These are phyloP conservation scores for Anas flavirostris DNA, from an alignment of 2,797 vertebrate genomes.

Conservation along the genomic window DNA sequence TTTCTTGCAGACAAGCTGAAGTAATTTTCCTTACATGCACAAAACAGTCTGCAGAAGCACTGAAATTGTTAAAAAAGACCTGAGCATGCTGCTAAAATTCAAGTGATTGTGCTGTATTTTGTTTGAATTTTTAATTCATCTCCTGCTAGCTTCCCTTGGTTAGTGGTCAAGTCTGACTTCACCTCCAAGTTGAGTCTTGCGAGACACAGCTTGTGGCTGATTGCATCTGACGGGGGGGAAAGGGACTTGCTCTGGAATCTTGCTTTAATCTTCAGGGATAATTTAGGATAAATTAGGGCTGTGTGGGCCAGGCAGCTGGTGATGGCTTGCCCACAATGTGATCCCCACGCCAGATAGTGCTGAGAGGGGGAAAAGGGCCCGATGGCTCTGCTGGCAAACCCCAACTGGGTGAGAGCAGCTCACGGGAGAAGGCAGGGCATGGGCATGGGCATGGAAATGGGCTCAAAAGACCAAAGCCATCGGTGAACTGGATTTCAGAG, in stretches of 20 bases:
- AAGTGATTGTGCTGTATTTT: background rate
- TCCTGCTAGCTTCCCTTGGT: constrained; percentile 6
- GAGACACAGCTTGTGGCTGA: constrained; percentile 53
- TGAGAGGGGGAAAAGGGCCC: background rate
- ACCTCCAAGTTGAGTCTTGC: background rate
- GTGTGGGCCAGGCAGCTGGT: background rate
- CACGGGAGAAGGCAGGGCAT: background rate
- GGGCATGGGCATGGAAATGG: background rate
- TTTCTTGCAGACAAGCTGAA: background rate
- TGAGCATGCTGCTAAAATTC: background rate
- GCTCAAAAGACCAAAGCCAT: background rate
- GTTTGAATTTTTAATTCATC: constrained; percentile 19
- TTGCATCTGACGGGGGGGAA: background rate
- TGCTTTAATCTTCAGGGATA: background rate
- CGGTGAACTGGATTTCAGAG: background rate
- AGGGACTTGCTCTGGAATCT: background rate
- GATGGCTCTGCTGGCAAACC: background rate
- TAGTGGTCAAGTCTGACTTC: constrained; percentile 10
- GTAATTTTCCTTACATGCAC: background rate
- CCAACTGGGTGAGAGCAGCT: fast-evolving
- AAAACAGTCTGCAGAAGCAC: background rate
- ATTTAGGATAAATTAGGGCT: background rate
- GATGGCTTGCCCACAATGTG: background rate
- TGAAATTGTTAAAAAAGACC: background rate
- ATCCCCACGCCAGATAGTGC: background rate